A percentile compares a stretch with the other conserved stretches of the same genome.
Conservation (phyloP, 2,888 invertebrate species). For the Aphidius colemani region DNA sequence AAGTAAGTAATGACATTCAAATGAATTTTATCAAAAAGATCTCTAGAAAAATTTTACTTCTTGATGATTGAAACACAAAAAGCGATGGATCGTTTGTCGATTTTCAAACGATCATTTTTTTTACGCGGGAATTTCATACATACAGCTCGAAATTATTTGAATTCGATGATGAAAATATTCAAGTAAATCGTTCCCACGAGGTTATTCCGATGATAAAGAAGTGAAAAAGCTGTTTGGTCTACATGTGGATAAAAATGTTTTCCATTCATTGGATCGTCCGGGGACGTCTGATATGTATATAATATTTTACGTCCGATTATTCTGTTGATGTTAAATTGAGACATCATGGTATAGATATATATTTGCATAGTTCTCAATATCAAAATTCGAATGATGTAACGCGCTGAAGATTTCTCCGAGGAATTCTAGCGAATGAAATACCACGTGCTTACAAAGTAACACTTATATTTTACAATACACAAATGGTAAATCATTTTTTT, state of each 20-base stretch:
- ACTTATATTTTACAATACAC: not conserved
- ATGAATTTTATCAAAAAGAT: too few species aligned
- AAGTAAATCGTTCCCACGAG: constrained; percentile 14
- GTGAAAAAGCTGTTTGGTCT: constrained; percentile 1
- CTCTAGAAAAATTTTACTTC: too few species aligned
- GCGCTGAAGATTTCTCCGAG: constrained; percentile 58
- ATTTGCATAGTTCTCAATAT: not conserved
- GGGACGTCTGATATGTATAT: constrained; percentile 37
- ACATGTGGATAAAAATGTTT: not conserved
- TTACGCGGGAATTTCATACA: too few species aligned
- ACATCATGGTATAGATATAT: constrained; percentile 2
- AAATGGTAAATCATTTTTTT: constrained; percentile 17
- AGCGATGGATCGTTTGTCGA: too few species aligned
- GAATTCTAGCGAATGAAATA: constrained; percentile 42
- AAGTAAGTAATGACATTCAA: too few species aligned
- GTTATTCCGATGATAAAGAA: not conserved
- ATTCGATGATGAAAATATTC: not conserved
- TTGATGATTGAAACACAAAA: too few species aligned
- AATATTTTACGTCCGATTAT: constrained; percentile 41
- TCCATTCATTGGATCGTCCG: constrained; percentile 24
- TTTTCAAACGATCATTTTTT: too few species aligned
- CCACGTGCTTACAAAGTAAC: not conserved
- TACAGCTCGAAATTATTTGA: too few species aligned
- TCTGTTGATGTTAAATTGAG: constrained; percentile 4
- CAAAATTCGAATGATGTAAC: constrained; percentile 48